phyloP scores from a whole-genome alignment of 2,888 invertebrate species.

The Podabrus alpinus region DNA sequence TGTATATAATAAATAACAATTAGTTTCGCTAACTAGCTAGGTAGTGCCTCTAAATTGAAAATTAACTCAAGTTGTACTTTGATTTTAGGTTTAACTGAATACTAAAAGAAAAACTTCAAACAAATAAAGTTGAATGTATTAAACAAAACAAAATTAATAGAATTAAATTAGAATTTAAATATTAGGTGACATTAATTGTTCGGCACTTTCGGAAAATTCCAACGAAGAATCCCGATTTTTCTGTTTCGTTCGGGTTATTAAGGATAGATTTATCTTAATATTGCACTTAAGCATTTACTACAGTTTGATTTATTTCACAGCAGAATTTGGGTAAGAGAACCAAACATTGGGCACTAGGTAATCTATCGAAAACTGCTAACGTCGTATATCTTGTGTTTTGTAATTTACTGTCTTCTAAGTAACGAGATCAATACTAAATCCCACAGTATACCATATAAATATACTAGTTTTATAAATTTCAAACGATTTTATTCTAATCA shows the following conservation, averaged over 20 bases:
- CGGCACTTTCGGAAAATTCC: not conserved
- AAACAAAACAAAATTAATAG: no score
- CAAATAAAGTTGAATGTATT: no score
- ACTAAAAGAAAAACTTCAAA: no score
- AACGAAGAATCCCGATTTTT: not conserved
- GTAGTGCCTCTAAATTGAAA: slow-evolving; percentile 11
- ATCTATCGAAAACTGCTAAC: not conserved
- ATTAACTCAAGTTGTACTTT: slow-evolving; percentile 9
- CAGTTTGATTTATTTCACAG: not conserved
- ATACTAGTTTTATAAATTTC: not conserved
- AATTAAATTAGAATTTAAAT: no score
- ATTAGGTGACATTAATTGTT: not conserved
- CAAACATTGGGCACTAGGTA: not conserved
- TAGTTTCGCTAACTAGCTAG: not conserved
- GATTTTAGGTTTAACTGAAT: not conserved
- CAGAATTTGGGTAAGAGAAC: not conserved
- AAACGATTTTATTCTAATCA: slow-evolving; percentile 11
- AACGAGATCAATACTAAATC: not conserved
- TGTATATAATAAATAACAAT: no score
- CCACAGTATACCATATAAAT: not conserved
- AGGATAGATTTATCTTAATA: not conserved
- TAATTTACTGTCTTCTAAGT: not conserved
- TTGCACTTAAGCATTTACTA: not conserved
- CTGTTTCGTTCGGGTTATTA: not conserved
- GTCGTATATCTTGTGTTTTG: not conserved